A percentile compares a stretch with the other conserved stretches of the same genome.
phyloP scores from a whole-genome alignment of 2,113 vertebrate species.

The Spheniscus mendiculus region DNA sequence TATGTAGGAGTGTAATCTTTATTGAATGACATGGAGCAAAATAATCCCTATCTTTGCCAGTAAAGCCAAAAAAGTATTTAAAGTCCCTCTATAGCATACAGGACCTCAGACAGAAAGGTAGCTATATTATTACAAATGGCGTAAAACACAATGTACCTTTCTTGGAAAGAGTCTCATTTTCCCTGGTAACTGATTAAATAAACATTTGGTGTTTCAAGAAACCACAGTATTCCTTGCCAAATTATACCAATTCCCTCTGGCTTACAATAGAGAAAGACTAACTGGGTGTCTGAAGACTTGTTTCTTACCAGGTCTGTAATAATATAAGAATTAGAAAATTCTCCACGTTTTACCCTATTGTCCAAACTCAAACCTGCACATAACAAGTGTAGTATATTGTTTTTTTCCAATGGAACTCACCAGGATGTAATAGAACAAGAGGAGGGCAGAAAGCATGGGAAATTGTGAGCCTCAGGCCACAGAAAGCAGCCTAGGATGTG shows the following conservation, averaged over 20 bases:
- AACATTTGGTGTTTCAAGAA: slow-evolving; percentile 22
- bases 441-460: background rate
- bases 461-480: background rate
- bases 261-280: background rate
- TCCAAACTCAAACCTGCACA: background rate
- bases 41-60: background rate
- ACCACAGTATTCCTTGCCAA: background rate
- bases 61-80: background rate
- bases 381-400: background rate
- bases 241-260: background rate
- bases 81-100: background rate
- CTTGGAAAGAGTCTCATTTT: background rate
- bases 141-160: background rate
- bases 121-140: background rate
- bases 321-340: background rate
- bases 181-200: slow-evolving; percentile 22
- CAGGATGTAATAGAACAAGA: background rate
- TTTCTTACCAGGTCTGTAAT: background rate
- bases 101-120: background rate
- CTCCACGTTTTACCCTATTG: background rate
- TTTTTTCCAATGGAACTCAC: background rate
- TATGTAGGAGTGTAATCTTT: slow-evolving; percentile 38
- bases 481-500: background rate
- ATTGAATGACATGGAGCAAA: slow-evolving; percentile 16
- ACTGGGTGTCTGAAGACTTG: background rate